Percentiles rank a stretch among this genome's conserved stretches.
Evolutionary conservation across 2,888 invertebrate species (phyloP).

Genomic region (Yponomeuta sedellus): DNA sequence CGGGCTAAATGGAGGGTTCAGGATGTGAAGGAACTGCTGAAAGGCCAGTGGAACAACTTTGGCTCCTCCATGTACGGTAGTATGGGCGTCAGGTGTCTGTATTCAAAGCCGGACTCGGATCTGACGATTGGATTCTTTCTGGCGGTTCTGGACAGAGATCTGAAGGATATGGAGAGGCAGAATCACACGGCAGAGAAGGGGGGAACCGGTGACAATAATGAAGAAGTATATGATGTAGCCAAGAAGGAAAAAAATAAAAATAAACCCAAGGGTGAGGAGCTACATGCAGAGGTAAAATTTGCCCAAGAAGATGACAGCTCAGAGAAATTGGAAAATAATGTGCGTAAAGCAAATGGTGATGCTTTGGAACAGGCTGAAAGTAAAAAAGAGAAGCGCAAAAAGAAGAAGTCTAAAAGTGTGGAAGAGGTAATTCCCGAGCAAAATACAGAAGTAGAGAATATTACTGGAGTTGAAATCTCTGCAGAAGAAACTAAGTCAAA

Average conservation of each 20-base stretch:
- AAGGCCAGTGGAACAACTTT: slow-evolving; percentile 81
- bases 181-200: slow-evolving; percentile 12
- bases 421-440: background rate
- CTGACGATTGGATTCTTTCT: slow-evolving; percentile 96
- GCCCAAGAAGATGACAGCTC: slow-evolving; percentile 6
- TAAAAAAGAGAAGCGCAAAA: slow-evolving; percentile 10
- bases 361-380: slow-evolving; percentile 13
- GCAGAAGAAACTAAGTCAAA: background rate
- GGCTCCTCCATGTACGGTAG: slow-evolving; percentile 80
- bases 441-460: background rate
- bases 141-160: slow-evolving; percentile 86
- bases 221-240: background rate
- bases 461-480: background rate
- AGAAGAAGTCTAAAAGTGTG: slow-evolving; percentile 16
- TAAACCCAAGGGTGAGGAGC: background rate
- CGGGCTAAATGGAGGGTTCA: slow-evolving; percentile 78
- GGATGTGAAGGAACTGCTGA: slow-evolving; percentile 76
- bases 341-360: slow-evolving; percentile 16
- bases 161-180: slow-evolving; percentile 50
- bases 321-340: slow-evolving; percentile 13
- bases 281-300: background rate
- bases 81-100: slow-evolving; percentile 85
- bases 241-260: slow-evolving; percentile 18
- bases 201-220: slow-evolving; percentile 7
- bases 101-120: slow-evolving; percentile 85